A percentile compares a stretch with the other conserved stretches of the same genome.
These are phyloP conservation scores for Neoascia interrupta DNA, from an alignment of 2,888 invertebrate species.

Conservation along the genomic window DNA sequence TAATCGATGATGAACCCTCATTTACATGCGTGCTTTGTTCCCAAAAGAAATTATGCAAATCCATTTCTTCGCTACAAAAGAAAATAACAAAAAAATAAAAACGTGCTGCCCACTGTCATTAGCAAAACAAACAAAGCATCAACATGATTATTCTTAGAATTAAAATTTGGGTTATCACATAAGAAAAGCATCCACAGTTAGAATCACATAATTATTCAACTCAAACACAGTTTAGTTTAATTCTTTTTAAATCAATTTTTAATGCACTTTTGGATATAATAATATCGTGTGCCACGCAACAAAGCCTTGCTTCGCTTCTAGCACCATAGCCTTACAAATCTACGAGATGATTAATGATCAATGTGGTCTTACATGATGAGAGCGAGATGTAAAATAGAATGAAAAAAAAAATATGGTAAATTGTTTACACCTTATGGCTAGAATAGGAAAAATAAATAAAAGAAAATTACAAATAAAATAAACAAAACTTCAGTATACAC, in stretches of 20 bases:
- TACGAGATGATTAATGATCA: slow-evolving; percentile 14
- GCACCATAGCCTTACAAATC: slow-evolving; percentile 41
- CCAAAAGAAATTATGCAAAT: slow-evolving; percentile 20
- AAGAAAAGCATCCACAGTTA: slow-evolving; percentile 13
- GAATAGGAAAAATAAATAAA: slow-evolving; percentile 10
- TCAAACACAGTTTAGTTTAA: slow-evolving; percentile 20
- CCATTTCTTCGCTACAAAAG: too few relatives aligned
- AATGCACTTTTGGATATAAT: slow-evolving; percentile 27
- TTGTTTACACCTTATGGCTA: background rate
- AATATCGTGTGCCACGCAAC: slow-evolving; percentile 23
- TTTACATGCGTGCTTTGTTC: too few relatives aligned
- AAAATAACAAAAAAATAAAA: too few relatives aligned
- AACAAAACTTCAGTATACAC: slow-evolving; percentile 27
- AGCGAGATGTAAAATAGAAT: slow-evolving; percentile 23
- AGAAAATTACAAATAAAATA: slow-evolving; percentile 14
- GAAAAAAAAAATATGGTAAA: slow-evolving; percentile 21
- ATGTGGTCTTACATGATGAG: slow-evolving; percentile 23
- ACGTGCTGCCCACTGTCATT: too few relatives aligned
- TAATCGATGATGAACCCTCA: too few relatives aligned
- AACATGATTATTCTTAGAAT: background rate
- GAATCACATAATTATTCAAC: slow-evolving; percentile 17
- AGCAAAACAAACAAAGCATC: slow-evolving; percentile 9
- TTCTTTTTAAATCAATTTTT: slow-evolving; percentile 22
- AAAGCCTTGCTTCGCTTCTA: slow-evolving; percentile 46
- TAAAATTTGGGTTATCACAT: background rate